Evolutionary conservation across 1,140 invertebrate species (phyloP).

Genomic region (Anastrepha obliqua): DNA sequence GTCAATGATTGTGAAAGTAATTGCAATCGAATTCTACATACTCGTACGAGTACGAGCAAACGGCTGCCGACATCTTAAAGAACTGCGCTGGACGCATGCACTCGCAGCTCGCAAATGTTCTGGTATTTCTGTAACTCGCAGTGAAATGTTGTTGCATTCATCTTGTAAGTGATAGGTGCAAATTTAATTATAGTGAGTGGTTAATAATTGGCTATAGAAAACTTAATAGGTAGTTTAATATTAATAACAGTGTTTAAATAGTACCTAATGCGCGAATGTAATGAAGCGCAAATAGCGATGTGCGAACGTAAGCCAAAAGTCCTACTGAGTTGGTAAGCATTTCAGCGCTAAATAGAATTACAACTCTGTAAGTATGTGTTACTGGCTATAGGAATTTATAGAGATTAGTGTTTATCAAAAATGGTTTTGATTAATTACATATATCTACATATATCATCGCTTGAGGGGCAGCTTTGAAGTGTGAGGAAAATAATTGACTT

Average conservation of each 20-base stretch:
- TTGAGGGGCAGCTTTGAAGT: background rate
- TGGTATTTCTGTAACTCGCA: background rate
- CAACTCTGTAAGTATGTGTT: too few species aligned
- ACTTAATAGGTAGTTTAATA: background rate
- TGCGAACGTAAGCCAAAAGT: too few species aligned
- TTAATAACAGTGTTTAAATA: slow-evolving; percentile 11
- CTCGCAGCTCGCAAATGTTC: background rate
- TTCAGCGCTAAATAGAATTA: too few species aligned
- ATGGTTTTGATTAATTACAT: background rate
- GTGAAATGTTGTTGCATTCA: background rate
- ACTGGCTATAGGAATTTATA: background rate
- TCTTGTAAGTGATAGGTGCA: slow-evolving; percentile 12
- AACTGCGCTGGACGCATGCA: background rate
- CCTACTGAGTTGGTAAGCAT: too few species aligned
- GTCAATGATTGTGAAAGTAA: slow-evolving; percentile 24
- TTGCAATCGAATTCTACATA: background rate
- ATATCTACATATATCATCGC: background rate
- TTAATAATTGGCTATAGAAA: background rate
- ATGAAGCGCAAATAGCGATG: background rate
- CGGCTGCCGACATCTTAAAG: background rate
- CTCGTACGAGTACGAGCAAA: background rate
- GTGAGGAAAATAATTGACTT: background rate
- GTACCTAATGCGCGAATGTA: background rate
- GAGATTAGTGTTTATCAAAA: background rate
- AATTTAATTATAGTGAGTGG: slow-evolving; percentile 4